Evolutionary conservation across 2,888 invertebrate genomes (phyloP).

Genomic region (Stenoptilia bipunctidactyla): DNA sequence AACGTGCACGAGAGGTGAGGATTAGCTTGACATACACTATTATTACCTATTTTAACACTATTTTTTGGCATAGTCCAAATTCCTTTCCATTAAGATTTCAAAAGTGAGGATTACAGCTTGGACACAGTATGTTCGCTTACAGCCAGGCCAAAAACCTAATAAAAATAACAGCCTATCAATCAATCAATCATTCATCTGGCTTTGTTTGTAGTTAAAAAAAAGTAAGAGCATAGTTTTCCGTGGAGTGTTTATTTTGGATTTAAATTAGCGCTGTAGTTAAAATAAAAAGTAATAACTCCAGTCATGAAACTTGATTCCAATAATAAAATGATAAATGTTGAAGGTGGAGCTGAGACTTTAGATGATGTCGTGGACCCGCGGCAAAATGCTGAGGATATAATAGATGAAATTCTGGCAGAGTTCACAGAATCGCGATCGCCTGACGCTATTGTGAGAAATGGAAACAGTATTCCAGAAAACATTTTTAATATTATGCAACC

Average conservation of each 20-base stretch:
- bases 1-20: too few relatives aligned
- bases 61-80: too few relatives aligned
- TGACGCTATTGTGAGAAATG: slow-evolving; percentile 32
- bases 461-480: slow-evolving; percentile 47
- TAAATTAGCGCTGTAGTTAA: background rate
- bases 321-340: slow-evolving; percentile 60
- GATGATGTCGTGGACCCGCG: slow-evolving; percentile 56
- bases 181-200: slow-evolving; percentile 49
- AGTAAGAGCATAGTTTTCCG: slow-evolving; percentile 2
- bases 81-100: too few relatives aligned
- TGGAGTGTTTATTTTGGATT: slow-evolving; percentile 1
- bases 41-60: too few relatives aligned
- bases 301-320: slow-evolving; percentile 65
- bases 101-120: too few relatives aligned
- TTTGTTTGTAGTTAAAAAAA: slow-evolving; percentile 10
- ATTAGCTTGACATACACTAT: too few relatives aligned
- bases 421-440: slow-evolving; percentile 55
- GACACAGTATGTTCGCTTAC: too few relatives aligned
- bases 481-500: slow-evolving; percentile 56
- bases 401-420: slow-evolving; percentile 61
- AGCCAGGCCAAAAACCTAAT: too few relatives aligned
- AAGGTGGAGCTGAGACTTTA: slow-evolving; percentile 48
- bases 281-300: slow-evolving; percentile 6
- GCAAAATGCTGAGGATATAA: slow-evolving; percentile 61
- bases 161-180: too few relatives aligned